Base-by-base conservation (phyloP, 2,888 invertebrate species). In the Meandrusa payeni region DNA sequence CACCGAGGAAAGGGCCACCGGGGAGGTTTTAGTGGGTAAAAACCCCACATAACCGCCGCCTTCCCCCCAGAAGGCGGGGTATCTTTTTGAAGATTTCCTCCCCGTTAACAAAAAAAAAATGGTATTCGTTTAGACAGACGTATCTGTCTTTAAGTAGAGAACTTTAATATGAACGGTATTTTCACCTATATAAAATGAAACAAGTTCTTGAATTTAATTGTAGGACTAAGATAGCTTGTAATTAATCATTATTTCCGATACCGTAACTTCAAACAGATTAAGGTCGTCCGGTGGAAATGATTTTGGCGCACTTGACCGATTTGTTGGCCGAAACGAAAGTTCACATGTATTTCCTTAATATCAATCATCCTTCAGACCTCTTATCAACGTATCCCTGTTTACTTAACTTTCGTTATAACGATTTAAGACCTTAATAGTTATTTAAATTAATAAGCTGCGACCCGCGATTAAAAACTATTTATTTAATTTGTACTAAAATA, bases 271-370 rank as follows among this genome's bases (percentile, higher is more conserved):
- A 9, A 33, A 10, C 31, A 33, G 11, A 44, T 44, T 39, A 39
- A 39, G 44, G 39, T 23, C 39, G 39, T 34, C 34, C 20, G 33
- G 39, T 39, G 11, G 24, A 38, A 33, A 32, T 33, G 7, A 33
- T 39, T 39, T 38, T 32, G 6, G 37, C 42, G 38, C 24, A 44
- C 43, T 44, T 44, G 44, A 33, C 39, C 38, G 38, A 32, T 43
- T 31, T 42, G 11, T 20, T 12, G 12, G 7, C 7, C 9, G 7
- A 43, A 38, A 43, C 7, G 43, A 43, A 44, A 39, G 38, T 33
- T 11, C n/a, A 33, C 20, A 11, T 28, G 26, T 44, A 39, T 28
- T 44, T 44, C 39, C 39, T 44, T 11, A 32, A 38, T 23, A 44
- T 44, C 28, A 39, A 44, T 44, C 44, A 39, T 39, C 10, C 17